Conservation (phyloP, 2,797 vertebrate genomes). For the Bovichtus diacanthus region DNA sequence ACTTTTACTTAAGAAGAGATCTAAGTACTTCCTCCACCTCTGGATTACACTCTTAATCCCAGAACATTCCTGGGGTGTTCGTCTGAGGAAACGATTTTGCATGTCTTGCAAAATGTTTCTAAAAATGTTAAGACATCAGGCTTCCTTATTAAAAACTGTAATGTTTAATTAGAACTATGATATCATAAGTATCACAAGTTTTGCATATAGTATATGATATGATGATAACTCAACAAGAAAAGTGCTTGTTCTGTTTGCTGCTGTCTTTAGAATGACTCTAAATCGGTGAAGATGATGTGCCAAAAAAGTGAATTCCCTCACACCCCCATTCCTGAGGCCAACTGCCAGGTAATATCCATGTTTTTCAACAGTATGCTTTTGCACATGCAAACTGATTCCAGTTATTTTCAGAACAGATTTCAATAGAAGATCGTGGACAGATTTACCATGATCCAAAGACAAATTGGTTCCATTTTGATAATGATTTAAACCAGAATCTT, state of each 20-base stretch:
- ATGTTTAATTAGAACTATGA: background rate
- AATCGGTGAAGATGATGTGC: conserved; percentile 89
- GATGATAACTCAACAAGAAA: background rate
- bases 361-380: background rate
- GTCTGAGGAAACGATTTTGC: background rate
- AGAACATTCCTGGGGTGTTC: background rate
- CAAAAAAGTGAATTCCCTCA: conserved; percentile 75
- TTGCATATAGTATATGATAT: background rate
- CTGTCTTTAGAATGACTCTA: conserved; percentile 79
- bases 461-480: background rate
- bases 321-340: conserved; percentile 71
- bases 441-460: background rate
- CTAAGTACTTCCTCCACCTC: too few relatives aligned
- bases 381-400: background rate
- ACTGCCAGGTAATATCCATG: conserved; percentile 64
- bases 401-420: background rate
- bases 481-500: background rate
- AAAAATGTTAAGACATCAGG: background rate
- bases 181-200: too few relatives aligned
- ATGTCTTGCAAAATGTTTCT: background rate
- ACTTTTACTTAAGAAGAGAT: too few relatives aligned
- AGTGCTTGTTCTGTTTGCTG: background rate
- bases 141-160: background rate
- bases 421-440: background rate
- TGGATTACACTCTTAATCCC: background rate